A percentile compares a stretch with the other conserved stretches of the same genome.
These are phyloP conservation scores for Escarpia spicata DNA, from an alignment of 2,888 invertebrate genomes.

Conservation along the genomic window DNA sequence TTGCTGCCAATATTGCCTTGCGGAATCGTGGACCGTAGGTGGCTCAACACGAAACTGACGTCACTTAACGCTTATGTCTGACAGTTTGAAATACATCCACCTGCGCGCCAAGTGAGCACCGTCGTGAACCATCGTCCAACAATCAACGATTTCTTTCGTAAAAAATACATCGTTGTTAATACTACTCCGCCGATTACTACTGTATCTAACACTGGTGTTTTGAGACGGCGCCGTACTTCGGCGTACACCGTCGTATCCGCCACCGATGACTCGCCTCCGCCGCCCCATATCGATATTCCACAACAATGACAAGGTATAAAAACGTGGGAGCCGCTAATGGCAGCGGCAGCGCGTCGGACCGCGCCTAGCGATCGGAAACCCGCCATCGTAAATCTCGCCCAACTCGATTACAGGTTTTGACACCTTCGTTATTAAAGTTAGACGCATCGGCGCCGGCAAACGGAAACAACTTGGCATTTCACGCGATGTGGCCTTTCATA, in stretches of 20 bases:
- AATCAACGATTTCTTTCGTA: neutral
- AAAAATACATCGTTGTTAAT: neutral
- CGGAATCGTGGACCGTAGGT: too few species aligned
- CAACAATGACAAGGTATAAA: conserved; percentile 7
- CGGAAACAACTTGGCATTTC: neutral
- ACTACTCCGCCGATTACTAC: neutral
- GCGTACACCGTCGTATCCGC: neutral
- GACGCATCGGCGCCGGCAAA: conserved; percentile 13
- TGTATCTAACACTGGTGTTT: neutral
- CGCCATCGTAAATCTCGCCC: neutral
- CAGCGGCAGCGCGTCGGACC: neutral
- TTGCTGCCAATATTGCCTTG: too few species aligned
- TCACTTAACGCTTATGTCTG: too few species aligned
- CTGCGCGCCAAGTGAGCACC: neutral
- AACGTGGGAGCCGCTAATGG: neutral
- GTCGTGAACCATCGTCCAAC: neutral
- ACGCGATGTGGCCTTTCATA: conserved; percentile 16
- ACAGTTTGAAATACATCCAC: too few species aligned
- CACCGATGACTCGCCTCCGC: neutral
- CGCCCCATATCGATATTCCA: neutral
- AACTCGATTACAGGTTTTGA: conserved; percentile 8
- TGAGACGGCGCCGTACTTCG: neutral
- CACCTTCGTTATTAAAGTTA: conserved; percentile 12
- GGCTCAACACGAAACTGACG: too few species aligned
- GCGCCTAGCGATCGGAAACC: neutral